Evolutionary conservation across 2,113 vertebrate genomes (phyloP).

Genomic region (Ceyx cyanopectus): DNA sequence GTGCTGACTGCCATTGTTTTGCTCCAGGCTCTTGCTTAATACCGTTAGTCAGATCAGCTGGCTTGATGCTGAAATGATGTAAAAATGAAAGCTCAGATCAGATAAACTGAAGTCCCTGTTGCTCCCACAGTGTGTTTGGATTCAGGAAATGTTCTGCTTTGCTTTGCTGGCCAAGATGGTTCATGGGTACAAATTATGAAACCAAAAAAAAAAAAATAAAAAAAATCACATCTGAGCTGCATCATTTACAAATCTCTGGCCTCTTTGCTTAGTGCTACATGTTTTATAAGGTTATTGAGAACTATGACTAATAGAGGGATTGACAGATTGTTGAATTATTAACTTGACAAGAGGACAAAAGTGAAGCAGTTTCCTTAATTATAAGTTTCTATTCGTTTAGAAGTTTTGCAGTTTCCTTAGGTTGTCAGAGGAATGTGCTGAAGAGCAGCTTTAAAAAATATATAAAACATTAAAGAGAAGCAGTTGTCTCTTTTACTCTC

Average conservation of each 20-base stretch:
- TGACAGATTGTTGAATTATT: neutral
- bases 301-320: neutral
- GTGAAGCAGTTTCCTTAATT: neutral
- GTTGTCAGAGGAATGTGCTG: neutral
- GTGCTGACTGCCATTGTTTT: neutral
- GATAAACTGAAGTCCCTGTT: neutral
- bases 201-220: neutral
- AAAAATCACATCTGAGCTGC: neutral
- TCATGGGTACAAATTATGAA: neutral
- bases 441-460: neutral
- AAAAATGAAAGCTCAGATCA: neutral
- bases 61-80: neutral
- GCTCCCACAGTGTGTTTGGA: neutral
- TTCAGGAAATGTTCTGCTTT: neutral
- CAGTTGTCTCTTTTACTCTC: neutral
- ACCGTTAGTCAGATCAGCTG: neutral
- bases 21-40: neutral
- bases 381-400: neutral
- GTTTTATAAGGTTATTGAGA: neutral
- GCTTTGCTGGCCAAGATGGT: neutral
- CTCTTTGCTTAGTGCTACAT: neutral
- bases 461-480: neutral
- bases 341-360: neutral
- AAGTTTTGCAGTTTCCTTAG: neutral
- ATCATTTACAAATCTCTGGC: neutral